A percentile compares a stretch with the other conserved stretches of the same genome.
These are phyloP conservation scores for Aquatica leii DNA, from an alignment of 2,888 invertebrate species.

Conservation along the genomic window DNA sequence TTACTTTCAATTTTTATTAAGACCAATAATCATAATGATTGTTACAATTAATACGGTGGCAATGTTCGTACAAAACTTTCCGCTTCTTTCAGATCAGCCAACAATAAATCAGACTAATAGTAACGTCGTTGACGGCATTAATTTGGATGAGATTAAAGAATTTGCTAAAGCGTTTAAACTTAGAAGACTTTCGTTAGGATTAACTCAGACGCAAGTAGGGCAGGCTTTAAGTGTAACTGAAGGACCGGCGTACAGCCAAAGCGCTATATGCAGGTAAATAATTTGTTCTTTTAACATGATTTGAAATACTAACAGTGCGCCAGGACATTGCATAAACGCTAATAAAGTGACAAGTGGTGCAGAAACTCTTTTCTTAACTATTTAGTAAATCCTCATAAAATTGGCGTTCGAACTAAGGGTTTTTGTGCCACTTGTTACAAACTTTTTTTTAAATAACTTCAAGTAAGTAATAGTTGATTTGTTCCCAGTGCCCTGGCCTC, in stretches of 20 bases:
- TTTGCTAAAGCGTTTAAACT: slow-evolving; percentile 98
- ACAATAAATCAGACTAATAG: slow-evolving; percentile 94
- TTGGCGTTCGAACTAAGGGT: neutral
- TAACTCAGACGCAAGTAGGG: slow-evolving; percentile 97
- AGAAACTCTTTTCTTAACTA: neutral
- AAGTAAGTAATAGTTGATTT: slow-evolving; percentile 60
- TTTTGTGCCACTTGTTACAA: slow-evolving; percentile 26
- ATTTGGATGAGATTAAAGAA: slow-evolving; percentile 97
- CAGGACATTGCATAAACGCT: slow-evolving; percentile 44
- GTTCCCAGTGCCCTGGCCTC: slow-evolving; percentile 95
- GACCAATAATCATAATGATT: slow-evolving; percentile 33
- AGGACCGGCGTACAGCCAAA: slow-evolving; percentile 98
- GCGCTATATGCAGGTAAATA: slow-evolving; percentile 96
- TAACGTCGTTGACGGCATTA: slow-evolving; percentile 95
- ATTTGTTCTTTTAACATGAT: neutral
- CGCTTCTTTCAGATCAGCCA: slow-evolving; percentile 75
- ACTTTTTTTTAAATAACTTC: slow-evolving; percentile 23
- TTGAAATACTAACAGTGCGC: slow-evolving; percentile 21
- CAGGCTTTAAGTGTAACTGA: slow-evolving; percentile 96
- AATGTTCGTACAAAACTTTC: neutral
- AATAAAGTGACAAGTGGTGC: slow-evolving; percentile 24
- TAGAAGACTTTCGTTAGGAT: slow-evolving; percentile 88
- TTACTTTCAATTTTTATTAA: slow-evolving; percentile 51
- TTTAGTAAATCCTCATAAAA: neutral
- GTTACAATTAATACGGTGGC: slow-evolving; percentile 24